Base-by-base conservation (phyloP, 2,888 invertebrate species). In the Agrotis segetum region DNA sequence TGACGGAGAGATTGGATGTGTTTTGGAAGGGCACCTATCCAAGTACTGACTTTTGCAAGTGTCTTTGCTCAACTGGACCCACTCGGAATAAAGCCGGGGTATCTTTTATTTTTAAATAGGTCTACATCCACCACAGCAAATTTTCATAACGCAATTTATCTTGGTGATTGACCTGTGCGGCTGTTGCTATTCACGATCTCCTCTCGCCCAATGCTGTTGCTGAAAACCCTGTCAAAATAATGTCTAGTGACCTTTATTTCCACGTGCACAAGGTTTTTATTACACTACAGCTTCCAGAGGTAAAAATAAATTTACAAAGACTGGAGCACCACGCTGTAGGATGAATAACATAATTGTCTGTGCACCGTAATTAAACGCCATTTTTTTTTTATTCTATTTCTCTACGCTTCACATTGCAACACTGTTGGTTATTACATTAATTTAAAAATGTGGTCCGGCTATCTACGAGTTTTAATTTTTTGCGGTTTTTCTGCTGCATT, bases 311-410 rank as follows among this genome's bases (percentile, higher is more conserved):
- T 6, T 0, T 34, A n/a, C n/a, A 13, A n/a, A 17, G n/a, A 34
- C 56, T 56, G 34, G 2, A 19, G n/a, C n/a, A 19, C 49, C 55
- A 16, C 55, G 16, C 67, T 60, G 56, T 62, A 56, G 72, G 74
- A 74, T 80, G 80, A 77, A 81, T 77, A 40, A 63, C 66, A 55
- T 72, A 75, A 77, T 70, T 69, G 59, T 70, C 65, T 62, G 63
- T 56, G 83, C 55, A 62, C 29, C 55, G 67, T 75, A 75, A 82
- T 77, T 80, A 74, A 49, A 52, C 34, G 62, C 1, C 56, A 64
- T 64, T 72, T 84, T 64, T 72, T 84, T 82, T 79, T 78, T 40
- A 59, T 59, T 80, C 19, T 75, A 14, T 61, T 65, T 83, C 47
- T 81, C 53, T 71, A 29, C 59, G 59, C 56, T 71, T 61, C 58